These are phyloP conservation scores for Drosophila fuyamai DNA, from an alignment of 1,140 invertebrate genomes.

Conservation along the genomic window DNA sequence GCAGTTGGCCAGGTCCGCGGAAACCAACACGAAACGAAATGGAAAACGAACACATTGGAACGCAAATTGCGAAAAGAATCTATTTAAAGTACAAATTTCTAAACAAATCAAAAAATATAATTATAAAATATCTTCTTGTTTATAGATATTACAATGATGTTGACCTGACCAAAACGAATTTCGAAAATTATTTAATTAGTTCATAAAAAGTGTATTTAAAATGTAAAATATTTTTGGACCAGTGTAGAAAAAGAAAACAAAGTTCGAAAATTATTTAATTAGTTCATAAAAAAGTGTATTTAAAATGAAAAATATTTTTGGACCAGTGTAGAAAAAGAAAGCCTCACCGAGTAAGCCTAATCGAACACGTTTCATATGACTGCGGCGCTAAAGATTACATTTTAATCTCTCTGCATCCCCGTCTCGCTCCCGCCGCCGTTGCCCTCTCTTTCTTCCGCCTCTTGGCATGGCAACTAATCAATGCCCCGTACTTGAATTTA, in stretches of 20 bases:
- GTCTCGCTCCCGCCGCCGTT: background rate
- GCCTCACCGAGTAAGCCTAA: constrained; percentile 57
- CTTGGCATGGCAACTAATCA: constrained; percentile 65
- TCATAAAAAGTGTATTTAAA: too few relatives aligned
- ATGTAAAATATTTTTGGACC: background rate
- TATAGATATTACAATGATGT: too few relatives aligned
- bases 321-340: constrained; percentile 6
- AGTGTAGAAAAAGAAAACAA: background rate
- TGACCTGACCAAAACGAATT: too few relatives aligned
- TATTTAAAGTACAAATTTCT: background rate
- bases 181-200: too few relatives aligned
- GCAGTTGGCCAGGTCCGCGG: constrained; percentile 59
- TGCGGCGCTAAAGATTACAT: constrained; percentile 81
- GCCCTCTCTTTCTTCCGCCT: background rate
- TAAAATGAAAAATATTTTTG: background rate
- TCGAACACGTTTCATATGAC: constrained; percentile 81
- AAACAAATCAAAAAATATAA: background rate
- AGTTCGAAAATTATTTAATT: too few relatives aligned
- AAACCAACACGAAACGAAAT: constrained; percentile 9
- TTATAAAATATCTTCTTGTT: too few relatives aligned
- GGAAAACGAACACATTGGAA: constrained; percentile 6
- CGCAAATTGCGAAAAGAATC: background rate
- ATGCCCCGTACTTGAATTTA: constrained; percentile 80
- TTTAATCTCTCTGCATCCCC: constrained; percentile 64
- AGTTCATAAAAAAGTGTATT: too few relatives aligned